phyloP scores from a whole-genome alignment of 2,888 invertebrate genomes.

The Caenorhabditis panamensis region DNA sequence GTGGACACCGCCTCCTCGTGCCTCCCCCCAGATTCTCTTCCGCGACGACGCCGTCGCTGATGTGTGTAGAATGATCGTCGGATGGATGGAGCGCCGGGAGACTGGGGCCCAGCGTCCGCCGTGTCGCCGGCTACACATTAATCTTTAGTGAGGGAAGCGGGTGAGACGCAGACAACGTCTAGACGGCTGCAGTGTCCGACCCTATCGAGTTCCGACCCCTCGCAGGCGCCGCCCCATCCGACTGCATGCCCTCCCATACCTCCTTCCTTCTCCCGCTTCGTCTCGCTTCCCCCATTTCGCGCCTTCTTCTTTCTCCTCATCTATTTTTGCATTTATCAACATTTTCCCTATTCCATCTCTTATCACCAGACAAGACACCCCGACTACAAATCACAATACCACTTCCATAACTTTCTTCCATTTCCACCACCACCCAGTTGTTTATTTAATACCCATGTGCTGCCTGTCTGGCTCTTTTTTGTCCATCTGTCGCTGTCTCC shows the following conservation, averaged over 20 bases:
- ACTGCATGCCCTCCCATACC: slow-evolving; percentile 56
- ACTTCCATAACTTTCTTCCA: not conserved
- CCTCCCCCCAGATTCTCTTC: slow-evolving; percentile 1
- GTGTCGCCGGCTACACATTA: slow-evolving; percentile 46
- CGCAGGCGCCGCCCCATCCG: slow-evolving; percentile 51
- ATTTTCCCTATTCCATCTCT: slow-evolving; percentile 8
- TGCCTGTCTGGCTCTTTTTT: slow-evolving; percentile 21
- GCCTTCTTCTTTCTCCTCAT: slow-evolving; percentile 3
- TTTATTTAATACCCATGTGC: slow-evolving; percentile 31
- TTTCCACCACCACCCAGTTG: slow-evolving; percentile 11
- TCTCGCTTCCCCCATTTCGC: slow-evolving; percentile 22
- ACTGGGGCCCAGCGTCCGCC: not conserved
- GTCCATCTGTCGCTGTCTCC: not conserved
- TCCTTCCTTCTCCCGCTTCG: slow-evolving; percentile 21
- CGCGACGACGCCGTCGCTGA: slow-evolving; percentile 3
- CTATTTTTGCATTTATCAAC: not conserved
- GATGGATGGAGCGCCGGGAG: not conserved
- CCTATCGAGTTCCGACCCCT: slow-evolving; percentile 59
- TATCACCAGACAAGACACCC: not conserved
- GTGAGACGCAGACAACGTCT: slow-evolving; percentile 46
- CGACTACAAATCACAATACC: not conserved
- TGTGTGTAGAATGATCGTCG: slow-evolving; percentile 48
- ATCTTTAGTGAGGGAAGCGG: slow-evolving; percentile 34
- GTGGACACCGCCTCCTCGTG: slow-evolving; percentile 2
- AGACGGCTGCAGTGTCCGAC: slow-evolving; percentile 54